phyloP scores from a whole-genome alignment of 2,888 invertebrate genomes.

The Willowsia nigromaculata region DNA sequence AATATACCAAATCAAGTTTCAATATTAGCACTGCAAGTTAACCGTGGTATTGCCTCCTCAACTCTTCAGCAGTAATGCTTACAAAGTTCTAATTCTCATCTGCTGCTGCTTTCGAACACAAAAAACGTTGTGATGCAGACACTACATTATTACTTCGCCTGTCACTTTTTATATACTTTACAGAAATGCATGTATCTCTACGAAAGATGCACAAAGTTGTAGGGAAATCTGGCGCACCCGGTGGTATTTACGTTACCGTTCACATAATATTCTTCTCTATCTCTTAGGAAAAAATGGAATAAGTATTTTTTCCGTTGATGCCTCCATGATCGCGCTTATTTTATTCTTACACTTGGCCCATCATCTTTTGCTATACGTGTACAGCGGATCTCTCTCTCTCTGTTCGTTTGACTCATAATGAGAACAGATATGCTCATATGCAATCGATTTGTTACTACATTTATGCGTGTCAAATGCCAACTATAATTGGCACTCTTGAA shows the following conservation, averaged over 20 bases:
- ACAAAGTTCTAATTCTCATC: background rate
- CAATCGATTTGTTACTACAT: slow-evolving; percentile 79
- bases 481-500: slow-evolving; percentile 78
- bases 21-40: background rate
- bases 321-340: slow-evolving; percentile 55
- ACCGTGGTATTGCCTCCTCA: slow-evolving; percentile 12
- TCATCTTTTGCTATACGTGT: slow-evolving; percentile 36
- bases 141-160: slow-evolving; percentile 2
- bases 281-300: background rate
- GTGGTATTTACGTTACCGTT: slow-evolving; percentile 45
- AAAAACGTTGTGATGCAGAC: background rate
- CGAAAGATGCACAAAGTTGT: background rate
- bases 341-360: slow-evolving; percentile 66
- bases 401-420: slow-evolving; percentile 52
- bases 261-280: background rate
- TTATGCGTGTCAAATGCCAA: slow-evolving; percentile 79
- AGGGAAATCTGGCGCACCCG: slow-evolving; percentile 56
- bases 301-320: slow-evolving; percentile 52
- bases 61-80: background rate
- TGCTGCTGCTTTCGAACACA: background rate
- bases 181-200: background rate
- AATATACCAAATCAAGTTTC: background rate
- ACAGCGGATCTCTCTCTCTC: background rate
- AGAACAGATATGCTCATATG: slow-evolving; percentile 77
- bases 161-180: slow-evolving; percentile 23